A percentile compares a stretch with the other conserved stretches of the same genome.
These are phyloP conservation scores for Lydus trimaculatus DNA, from an alignment of 2,888 invertebrate species.

Conservation along the genomic window DNA sequence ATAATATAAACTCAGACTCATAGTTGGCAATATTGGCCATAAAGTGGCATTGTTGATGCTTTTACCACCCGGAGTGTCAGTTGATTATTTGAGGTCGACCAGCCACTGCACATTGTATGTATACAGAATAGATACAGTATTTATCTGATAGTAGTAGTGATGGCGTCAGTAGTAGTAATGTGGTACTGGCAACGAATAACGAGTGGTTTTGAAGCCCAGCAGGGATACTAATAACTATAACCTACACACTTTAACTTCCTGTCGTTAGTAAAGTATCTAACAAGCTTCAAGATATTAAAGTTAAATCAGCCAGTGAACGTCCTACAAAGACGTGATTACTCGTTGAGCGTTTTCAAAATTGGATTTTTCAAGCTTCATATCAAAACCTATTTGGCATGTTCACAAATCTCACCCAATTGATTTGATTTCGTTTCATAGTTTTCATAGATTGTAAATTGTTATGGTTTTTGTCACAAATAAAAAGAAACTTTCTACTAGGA, in stretches of 20 bases:
- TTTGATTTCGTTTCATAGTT: not conserved
- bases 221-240: slow-evolving; percentile 32
- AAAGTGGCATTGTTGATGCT: not conserved
- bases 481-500: too few species aligned
- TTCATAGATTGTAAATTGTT: not conserved
- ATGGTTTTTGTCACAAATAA: too few species aligned
- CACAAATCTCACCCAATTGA: not conserved
- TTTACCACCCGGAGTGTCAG: not conserved
- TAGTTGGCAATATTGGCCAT: slow-evolving; percentile 3
- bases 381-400: not conserved
- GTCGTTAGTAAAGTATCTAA: slow-evolving; percentile 37
- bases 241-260: slow-evolving; percentile 33
- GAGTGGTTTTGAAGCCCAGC: slow-evolving; percentile 23
- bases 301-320: slow-evolving; percentile 32
- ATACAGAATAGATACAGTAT: not conserved
- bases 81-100: not conserved
- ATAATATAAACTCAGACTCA: not conserved
- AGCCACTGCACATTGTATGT: not conserved
- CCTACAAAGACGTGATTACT: slow-evolving; percentile 34
- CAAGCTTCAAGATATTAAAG: slow-evolving; percentile 36
- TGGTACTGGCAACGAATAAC: not conserved
- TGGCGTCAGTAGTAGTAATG: not conserved
- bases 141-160: not conserved
- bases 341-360: slow-evolving; percentile 28
- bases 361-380: slow-evolving; percentile 27